These are phyloP conservation scores for Deladenus siricidicola DNA, from an alignment of 2,888 invertebrate species.

Conservation along the genomic window DNA sequence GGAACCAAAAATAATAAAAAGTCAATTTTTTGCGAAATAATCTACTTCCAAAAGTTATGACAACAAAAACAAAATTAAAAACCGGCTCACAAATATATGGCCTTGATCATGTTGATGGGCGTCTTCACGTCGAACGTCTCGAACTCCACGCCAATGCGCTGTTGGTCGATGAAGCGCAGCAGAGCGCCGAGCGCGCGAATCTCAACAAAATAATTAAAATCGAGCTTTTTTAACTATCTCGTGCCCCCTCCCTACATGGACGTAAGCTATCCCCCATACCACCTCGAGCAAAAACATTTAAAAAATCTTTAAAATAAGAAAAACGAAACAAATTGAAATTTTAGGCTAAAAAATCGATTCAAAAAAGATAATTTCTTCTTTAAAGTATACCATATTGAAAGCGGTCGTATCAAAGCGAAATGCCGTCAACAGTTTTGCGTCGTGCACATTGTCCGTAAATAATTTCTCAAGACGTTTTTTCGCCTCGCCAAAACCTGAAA, in stretches of 20 bases:
- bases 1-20: too few species aligned
- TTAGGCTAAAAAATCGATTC: not conserved
- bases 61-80: constrained; percentile 17
- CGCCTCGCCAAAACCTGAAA: constrained; percentile 27
- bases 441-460: constrained; percentile 18
- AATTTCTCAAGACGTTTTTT: constrained; percentile 22
- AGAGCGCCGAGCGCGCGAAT: constrained; percentile 47
- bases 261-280: too few species aligned
- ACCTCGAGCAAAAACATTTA: too few species aligned
- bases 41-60: too few species aligned
- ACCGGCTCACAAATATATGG: constrained; percentile 12
- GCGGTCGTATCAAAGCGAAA: constrained; percentile 31
- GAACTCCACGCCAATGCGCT: constrained; percentile 42
- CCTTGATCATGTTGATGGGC: constrained; percentile 36
- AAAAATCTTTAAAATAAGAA: too few species aligned
- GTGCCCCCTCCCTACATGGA: too few species aligned
- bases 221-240: not conserved
- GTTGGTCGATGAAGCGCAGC: constrained; percentile 40
- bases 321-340: not conserved
- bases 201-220: constrained; percentile 22
- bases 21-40: too few species aligned
- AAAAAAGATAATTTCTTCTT: not conserved
- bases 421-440: constrained; percentile 21
- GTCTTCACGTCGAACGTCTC: constrained; percentile 30
- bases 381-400: constrained; percentile 26